Evolutionary conservation across 2,797 vertebrate genomes (phyloP).

Genomic region (Orientallactaga sibirica): DNA sequence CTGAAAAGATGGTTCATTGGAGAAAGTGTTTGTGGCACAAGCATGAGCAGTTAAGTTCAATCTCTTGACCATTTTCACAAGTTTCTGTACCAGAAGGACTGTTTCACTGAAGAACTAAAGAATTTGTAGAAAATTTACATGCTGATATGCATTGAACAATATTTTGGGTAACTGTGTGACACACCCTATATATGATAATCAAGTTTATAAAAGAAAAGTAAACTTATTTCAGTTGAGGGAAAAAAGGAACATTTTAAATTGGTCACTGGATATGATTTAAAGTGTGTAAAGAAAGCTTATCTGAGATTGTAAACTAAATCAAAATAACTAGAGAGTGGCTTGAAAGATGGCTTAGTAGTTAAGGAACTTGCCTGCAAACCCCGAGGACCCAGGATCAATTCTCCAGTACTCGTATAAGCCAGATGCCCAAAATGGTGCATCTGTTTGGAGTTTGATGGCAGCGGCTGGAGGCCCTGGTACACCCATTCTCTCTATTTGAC

Average conservation of each 20-base stretch:
- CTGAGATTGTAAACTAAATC: not conserved
- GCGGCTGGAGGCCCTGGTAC: too few species aligned
- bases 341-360: too few species aligned
- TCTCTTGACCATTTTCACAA: slow-evolving; percentile 33
- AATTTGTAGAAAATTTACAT: slow-evolving; percentile 19
- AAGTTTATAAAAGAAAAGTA: slow-evolving; percentile 36
- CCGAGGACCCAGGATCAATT: too few species aligned
- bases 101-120: too few species aligned
- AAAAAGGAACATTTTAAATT: not conserved
- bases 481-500: too few species aligned
- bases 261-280: not conserved
- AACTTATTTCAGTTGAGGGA: not conserved
- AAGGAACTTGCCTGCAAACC: too few species aligned
- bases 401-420: too few species aligned
- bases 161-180: not conserved
- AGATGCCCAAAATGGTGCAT: too few species aligned
- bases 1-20: too few species aligned
- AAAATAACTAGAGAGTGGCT: not conserved
- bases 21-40: too few species aligned
- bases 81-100: not conserved
- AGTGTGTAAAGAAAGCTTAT: not conserved
- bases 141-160: not conserved
- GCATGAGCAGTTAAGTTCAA: too few species aligned
- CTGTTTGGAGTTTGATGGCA: too few species aligned
- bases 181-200: not conserved